Conservation (phyloP, 2,113 vertebrate species). For the Etheostoma spectabile region DNA sequence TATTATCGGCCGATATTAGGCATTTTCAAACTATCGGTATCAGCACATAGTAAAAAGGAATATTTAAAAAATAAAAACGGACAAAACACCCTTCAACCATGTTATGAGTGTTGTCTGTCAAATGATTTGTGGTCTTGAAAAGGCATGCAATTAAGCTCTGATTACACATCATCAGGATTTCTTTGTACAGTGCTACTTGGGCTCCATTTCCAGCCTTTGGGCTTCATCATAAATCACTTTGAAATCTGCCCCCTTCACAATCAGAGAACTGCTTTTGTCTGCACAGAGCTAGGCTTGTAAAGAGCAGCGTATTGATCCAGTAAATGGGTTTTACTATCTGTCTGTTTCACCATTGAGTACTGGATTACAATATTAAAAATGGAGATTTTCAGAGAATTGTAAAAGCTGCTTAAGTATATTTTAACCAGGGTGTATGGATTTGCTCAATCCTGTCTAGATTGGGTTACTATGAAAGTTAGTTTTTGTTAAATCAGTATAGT, state of each 20-base stretch:
- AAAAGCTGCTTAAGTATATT: constrained; percentile 50
- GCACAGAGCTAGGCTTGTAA: constrained; percentile 1
- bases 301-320: constrained; percentile 47
- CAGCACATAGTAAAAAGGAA: too few species aligned
- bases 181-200: constrained; percentile 15
- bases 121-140: constrained; percentile 2
- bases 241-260: neutral
- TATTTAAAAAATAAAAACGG: too few species aligned
- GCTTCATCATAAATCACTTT: constrained; percentile 41
- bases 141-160: constrained; percentile 14
- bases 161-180: constrained; percentile 12
- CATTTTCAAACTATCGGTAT: too few species aligned
- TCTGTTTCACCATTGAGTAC: constrained; percentile 19
- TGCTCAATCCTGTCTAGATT: constrained; percentile 39
- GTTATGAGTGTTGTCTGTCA: neutral
- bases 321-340: constrained; percentile 29
- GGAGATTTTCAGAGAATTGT: constrained; percentile 38
- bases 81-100: too few species aligned
- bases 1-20: too few species aligned
- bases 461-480: neutral
- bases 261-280: constrained; percentile 26
- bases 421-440: constrained; percentile 50
- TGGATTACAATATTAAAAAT: constrained; percentile 45
- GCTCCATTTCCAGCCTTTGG: constrained; percentile 27
- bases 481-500: constrained; percentile 3